These are phyloP conservation scores for Schlechtendalia chinensis DNA, from an alignment of 1,140 invertebrate genomes.

Conservation along the genomic window DNA sequence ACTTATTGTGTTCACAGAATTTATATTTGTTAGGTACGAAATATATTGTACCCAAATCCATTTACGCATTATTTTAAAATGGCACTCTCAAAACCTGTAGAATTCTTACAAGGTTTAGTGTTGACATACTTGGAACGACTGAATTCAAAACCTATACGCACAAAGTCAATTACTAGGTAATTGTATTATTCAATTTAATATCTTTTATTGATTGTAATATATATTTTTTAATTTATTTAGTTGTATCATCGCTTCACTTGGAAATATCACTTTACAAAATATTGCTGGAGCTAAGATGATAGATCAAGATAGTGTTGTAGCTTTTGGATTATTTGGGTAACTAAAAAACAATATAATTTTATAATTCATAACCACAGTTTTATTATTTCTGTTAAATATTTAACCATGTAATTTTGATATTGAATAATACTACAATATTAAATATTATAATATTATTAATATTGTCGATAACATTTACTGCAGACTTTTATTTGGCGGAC, in stretches of 20 bases:
- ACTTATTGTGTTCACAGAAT: no score
- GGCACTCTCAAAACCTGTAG: constrained; percentile 38
- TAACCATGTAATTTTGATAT: not conserved
- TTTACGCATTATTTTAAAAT: constrained; percentile 7
- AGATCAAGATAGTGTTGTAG: constrained; percentile 65
- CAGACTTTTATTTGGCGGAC: constrained; percentile 70
- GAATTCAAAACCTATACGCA: constrained; percentile 49
- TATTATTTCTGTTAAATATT: not conserved
- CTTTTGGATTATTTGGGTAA: constrained; percentile 72
- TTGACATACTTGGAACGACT: constrained; percentile 47
- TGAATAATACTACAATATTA: not conserved
- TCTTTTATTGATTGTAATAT: not conserved
- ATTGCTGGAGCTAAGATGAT: constrained; percentile 62
- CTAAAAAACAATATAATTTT: constrained; percentile 36
- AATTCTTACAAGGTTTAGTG: constrained; percentile 48
- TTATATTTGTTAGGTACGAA: not conserved
- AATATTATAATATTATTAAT: not conserved
- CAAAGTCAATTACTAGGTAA: constrained; percentile 50
- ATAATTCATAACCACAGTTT: not conserved
- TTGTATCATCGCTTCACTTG: constrained; percentile 63
- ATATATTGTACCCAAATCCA: no score
- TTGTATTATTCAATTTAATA: not conserved
- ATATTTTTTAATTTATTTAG: constrained; percentile 50
- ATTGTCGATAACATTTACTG: constrained; percentile 52
- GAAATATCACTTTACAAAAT: constrained; percentile 67